Evolutionary conservation across 2,888 invertebrate species (phyloP).

Genomic region (Xestia sexstrigata): DNA sequence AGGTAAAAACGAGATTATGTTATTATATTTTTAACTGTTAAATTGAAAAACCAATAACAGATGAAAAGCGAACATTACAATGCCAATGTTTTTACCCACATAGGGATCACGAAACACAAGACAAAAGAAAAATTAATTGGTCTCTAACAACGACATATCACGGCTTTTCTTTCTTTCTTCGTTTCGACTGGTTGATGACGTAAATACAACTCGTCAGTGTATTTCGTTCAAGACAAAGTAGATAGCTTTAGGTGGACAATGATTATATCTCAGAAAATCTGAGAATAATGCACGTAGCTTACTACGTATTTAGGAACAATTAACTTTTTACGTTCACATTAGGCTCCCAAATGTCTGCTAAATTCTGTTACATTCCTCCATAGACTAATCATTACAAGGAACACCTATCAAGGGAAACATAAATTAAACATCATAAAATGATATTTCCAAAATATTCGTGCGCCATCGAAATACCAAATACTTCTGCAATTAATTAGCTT

Average conservation of each 20-base stretch:
- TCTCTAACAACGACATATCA: slow-evolving; percentile 14
- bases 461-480: slow-evolving; percentile 15
- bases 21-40: background rate
- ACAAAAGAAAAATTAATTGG: slow-evolving; percentile 34
- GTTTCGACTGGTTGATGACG: slow-evolving; percentile 3
- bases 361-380: too few species aligned
- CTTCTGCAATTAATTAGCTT: slow-evolving; percentile 33
- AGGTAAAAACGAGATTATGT: background rate
- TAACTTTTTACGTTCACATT: background rate
- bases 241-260: background rate
- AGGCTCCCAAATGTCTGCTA: background rate
- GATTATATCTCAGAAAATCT: too few species aligned
- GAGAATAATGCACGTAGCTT: background rate
- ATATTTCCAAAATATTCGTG: slow-evolving; percentile 17
- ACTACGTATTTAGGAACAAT: background rate
- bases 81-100: slow-evolving; percentile 31
- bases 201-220: background rate
- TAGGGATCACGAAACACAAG: slow-evolving; percentile 21
- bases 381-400: background rate
- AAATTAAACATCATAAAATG: slow-evolving; percentile 1
- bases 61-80: background rate
- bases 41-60: slow-evolving; percentile 11
- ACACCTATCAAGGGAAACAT: background rate
- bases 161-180: background rate
- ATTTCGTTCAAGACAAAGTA: background rate